Conservation (phyloP, 2,888 invertebrate genomes). For the Tetropium fuscum region DNA sequence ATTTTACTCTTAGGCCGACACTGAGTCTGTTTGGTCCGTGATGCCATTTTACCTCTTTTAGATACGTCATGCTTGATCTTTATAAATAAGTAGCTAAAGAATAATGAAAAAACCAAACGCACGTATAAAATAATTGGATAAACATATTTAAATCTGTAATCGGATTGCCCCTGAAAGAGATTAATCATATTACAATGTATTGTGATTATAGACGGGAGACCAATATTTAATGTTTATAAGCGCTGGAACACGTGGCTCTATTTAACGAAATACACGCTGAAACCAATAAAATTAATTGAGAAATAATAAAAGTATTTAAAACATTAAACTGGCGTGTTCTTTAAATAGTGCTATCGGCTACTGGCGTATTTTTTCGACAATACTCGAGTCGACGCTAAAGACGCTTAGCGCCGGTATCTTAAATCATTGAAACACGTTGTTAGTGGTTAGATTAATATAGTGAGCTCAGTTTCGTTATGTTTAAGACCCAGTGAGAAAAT, state of each 20-base stretch:
- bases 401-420: slow-evolving; percentile 53
- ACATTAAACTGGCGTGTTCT: slow-evolving; percentile 48
- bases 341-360: slow-evolving; percentile 51
- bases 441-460: slow-evolving; percentile 50
- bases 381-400: slow-evolving; percentile 54
- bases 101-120: too few relatives aligned
- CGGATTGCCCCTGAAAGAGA: too few relatives aligned
- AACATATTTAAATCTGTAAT: too few relatives aligned
- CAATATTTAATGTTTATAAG: background rate
- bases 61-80: too few relatives aligned
- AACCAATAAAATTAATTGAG: slow-evolving; percentile 32
- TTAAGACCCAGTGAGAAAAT: slow-evolving; percentile 3
- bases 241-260: background rate
- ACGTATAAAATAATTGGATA: too few relatives aligned
- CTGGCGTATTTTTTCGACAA: slow-evolving; percentile 40
- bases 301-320: slow-evolving; percentile 30
- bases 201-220: too few relatives aligned
- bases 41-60: too few relatives aligned
- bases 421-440: slow-evolving; percentile 44
- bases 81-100: too few relatives aligned
- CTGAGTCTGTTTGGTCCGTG: too few relatives aligned
- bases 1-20: too few relatives aligned
- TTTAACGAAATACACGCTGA: slow-evolving; percentile 4
- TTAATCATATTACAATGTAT: too few relatives aligned
- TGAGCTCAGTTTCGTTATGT: slow-evolving; percentile 29